phyloP scores from a whole-genome alignment of 2,113 vertebrate species.

The Alligator sinensis region DNA sequence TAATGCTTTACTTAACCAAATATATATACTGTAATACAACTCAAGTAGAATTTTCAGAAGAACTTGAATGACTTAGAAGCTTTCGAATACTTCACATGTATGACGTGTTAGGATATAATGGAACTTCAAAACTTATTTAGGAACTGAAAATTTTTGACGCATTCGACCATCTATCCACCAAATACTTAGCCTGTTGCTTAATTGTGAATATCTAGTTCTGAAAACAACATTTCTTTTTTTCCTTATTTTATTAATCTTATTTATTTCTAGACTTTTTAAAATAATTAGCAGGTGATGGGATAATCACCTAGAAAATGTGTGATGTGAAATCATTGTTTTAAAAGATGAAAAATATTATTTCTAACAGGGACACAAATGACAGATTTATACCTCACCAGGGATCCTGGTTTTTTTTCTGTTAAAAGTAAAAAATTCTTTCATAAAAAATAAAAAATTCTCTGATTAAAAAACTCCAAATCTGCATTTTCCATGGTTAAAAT shows the following conservation, averaged over 20 bases:
- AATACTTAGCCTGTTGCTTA: background rate
- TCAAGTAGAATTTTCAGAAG: background rate
- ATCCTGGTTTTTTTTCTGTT: too few relatives aligned
- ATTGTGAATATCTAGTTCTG: background rate
- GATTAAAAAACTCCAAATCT: too few relatives aligned
- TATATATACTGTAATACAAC: background rate
- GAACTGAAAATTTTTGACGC: background rate
- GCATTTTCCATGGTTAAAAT: too few relatives aligned
- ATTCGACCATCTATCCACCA: background rate
- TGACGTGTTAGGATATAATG: background rate
- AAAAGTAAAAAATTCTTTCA: too few relatives aligned
- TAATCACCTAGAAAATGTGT: background rate
- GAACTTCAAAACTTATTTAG: background rate
- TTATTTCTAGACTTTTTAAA: background rate
- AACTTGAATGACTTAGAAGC: background rate
- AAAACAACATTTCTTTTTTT: background rate
- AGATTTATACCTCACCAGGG: background rate
- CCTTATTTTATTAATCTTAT: fast-evolving
- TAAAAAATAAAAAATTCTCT: too few relatives aligned
- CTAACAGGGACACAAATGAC: background rate
- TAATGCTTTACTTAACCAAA: background rate
- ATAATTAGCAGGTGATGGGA: background rate
- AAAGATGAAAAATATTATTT: background rate
- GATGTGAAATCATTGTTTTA: background rate
- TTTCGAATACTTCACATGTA: background rate